phyloP scores from a whole-genome alignment of 2,888 invertebrate species.

The Euplexia lucipara region DNA sequence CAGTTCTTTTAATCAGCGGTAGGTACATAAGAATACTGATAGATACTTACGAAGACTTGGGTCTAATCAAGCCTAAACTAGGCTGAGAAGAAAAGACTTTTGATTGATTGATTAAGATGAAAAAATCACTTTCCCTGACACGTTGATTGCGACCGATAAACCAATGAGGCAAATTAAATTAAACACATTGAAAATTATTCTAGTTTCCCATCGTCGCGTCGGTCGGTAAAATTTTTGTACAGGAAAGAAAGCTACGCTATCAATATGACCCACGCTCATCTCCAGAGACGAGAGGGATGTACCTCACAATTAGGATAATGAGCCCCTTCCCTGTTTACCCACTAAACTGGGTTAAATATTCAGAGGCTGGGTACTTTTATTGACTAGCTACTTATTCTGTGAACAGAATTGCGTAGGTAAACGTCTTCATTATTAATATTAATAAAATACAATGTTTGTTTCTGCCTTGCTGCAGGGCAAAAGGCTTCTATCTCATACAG shows the following conservation, averaged over 20 bases:
- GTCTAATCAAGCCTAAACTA: conserved; percentile 33
- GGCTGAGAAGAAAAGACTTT: no score
- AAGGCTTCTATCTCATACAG: no score
- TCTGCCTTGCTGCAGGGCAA: no score
- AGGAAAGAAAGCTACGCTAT: no score
- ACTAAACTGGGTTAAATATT: conserved; percentile 39
- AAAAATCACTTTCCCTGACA: no score
- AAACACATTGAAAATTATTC: no score
- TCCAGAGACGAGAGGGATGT: conserved; percentile 13
- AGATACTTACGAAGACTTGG: neutral
- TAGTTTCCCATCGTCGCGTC: no score
- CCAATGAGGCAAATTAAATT: no score
- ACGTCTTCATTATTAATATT: neutral
- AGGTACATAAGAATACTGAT: neutral
- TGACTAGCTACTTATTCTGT: conserved; percentile 16
- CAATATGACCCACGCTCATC: conserved; percentile 3
- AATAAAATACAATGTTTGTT: no score
- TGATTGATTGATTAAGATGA: no score
- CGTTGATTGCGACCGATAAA: neutral
- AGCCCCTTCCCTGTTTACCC: conserved; percentile 21
- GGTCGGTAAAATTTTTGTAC: no score
- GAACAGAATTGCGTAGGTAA: conserved; percentile 6
- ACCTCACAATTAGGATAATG: conserved; percentile 45
- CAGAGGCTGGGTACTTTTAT: conserved; percentile 27
- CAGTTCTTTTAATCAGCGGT: conserved; percentile 10